phyloP scores from a whole-genome alignment of 2,113 vertebrate genomes.

The Myrmophylax atrothorax region DNA sequence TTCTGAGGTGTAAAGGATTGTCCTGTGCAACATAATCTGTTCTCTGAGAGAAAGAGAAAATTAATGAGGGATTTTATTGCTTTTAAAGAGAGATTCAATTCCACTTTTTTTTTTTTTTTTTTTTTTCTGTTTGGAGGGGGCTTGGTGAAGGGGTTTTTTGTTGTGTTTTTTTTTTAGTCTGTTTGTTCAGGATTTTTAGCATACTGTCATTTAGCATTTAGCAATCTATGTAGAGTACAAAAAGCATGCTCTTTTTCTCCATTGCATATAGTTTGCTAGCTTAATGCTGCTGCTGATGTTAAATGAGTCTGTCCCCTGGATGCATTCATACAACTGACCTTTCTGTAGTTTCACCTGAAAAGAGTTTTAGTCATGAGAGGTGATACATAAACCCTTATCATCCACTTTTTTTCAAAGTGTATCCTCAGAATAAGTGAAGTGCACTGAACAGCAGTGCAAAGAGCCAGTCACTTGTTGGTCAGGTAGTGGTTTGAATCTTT shows the following conservation, averaged over 20 bases:
- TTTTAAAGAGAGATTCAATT: conserved; percentile 19
- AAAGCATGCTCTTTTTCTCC: background rate
- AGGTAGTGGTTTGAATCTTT: background rate
- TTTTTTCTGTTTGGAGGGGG: too few species aligned
- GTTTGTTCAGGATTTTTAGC: background rate
- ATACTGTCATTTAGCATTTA: conserved; percentile 1
- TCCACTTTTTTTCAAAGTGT: background rate
- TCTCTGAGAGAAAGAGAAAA: conserved; percentile 10
- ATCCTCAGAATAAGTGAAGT: background rate
- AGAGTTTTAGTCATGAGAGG: background rate
- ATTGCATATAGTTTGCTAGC: background rate
- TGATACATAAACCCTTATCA: background rate
- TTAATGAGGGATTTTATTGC: background rate
- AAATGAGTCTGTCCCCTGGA: background rate
- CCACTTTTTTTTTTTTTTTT: background rate
- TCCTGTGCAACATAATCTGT: conserved; percentile 19
- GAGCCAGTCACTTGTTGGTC: background rate
- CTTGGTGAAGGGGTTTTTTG: background rate
- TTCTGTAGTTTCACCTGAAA: background rate
- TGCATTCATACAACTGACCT: background rate
- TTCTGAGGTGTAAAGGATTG: conserved; percentile 34
- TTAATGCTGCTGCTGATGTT: background rate
- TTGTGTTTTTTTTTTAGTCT: background rate
- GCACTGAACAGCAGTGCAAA: background rate
- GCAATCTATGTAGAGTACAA: background rate